Evolutionary conservation across 1,140 invertebrate species (phyloP), one percentile per base, ranked within the genome.

Genomic region (Limonius californicus): DNA sequence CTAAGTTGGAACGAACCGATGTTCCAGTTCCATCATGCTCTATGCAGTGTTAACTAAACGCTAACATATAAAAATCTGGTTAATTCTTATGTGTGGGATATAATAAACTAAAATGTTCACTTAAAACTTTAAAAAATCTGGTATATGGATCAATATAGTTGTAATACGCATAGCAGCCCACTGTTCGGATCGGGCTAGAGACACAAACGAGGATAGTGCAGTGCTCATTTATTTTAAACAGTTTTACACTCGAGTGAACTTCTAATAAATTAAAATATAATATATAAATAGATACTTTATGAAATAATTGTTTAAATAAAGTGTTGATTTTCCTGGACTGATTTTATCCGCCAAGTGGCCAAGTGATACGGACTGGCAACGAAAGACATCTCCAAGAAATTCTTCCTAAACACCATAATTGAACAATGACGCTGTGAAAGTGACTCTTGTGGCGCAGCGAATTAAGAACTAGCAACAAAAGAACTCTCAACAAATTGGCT

Each of bases 131-230:
- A 71, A 72, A 64, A 62, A 57, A 62, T 57, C 55, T 62, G 73
- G 73, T 74, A 73, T 73, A 74, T 73, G 72, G 72, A 74, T 72
- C 67, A 69, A 55, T 57, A 66, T 72, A 74, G 67, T 71, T 70
- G 62, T 69, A 72, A 69, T 69, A 67, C 70, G 67, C 64, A 67
- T 71, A 71, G 69, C 60, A 65, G 72, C 68, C 68, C 73, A 74
- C 73, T 73, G 56, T 73, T 74, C 73, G 73, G 73, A 74, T 74
- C 72, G 66, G 67, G 61, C 67, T 65, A 64, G 54, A 64, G 55
- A 43, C 50, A 60, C 62, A 61, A 58, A 60, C 64, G 50, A 65
- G 50, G 57, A 65, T 64, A 68, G 70, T 72, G 70, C 67, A 72
- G 70, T 72, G 70, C 58, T 69, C 32, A 63, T 70, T 72, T 68